These are phyloP conservation scores for Calyptomena viridis DNA, from an alignment of 2,113 vertebrate genomes.

Conservation along the genomic window DNA sequence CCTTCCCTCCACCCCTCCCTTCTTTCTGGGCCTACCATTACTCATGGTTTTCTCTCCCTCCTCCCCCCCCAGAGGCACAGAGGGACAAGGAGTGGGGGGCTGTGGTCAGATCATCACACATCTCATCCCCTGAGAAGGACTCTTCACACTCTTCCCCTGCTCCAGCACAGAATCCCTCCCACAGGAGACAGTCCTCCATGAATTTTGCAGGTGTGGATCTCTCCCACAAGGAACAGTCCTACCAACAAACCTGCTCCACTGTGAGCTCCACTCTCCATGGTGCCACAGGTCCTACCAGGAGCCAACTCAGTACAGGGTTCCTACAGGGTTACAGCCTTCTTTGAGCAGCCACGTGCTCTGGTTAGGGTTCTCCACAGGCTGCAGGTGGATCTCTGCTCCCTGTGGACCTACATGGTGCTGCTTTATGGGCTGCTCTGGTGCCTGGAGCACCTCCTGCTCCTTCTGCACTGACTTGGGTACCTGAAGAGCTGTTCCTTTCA, in stretches of 20 bases:
- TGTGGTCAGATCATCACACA: not conserved
- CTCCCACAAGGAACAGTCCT: not conserved
- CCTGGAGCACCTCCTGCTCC: not conserved
- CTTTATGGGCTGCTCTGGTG: accelerated
- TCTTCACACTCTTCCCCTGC: not conserved
- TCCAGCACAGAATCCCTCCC: not conserved
- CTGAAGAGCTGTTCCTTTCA: not conserved
- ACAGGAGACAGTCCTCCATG: not conserved
- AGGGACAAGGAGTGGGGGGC: not conserved
- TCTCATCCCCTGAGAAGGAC: not conserved
- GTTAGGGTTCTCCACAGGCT: not conserved
- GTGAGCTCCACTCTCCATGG: not conserved
- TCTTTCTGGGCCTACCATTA: not conserved
- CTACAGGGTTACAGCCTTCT: not conserved
- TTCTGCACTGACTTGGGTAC: not conserved
- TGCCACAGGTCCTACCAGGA: not conserved
- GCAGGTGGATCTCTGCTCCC: not conserved
- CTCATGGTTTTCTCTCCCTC: not conserved
- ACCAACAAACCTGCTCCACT: not conserved
- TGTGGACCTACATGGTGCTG: not conserved
- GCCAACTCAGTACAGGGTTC: not conserved
- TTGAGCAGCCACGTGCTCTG: not conserved
- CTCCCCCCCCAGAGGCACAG: not conserved
- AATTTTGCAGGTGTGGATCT: not conserved
- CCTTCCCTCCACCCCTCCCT: not conserved